Base-by-base conservation (phyloP, 30 jellyfish, hydroid and myxozoan genomes). In the Pelagia noctiluca region DNA sequence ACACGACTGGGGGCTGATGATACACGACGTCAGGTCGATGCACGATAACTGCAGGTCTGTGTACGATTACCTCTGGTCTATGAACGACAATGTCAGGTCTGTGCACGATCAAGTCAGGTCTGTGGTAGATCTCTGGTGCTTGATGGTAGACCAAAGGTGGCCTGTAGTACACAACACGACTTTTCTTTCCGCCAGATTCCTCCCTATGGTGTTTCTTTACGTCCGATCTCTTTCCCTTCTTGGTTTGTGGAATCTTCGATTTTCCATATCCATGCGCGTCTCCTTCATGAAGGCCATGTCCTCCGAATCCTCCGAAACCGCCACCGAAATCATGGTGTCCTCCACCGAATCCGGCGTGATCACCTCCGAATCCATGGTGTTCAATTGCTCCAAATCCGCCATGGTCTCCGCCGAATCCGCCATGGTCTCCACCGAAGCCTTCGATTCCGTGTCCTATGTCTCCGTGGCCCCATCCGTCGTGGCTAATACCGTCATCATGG, bases 1-100 rank as follows among this genome's bases (percentile, higher is more conserved):
- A 94, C 11, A 94, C 97, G 33, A 94, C 99, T 4, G 99, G 99
- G 34, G 99, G 99, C 60, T 94, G 99, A 64, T 94, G 99, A 62
- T 94, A 94, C 1, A 94, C 99, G 23, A 94, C 96, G 5, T 88
- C 91, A 49, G 99, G 99, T 49, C 99, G 70, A 62, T 94, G 99
- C 25, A 94, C 97, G 62, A 94, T 88, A 18, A 94, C 99, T 50
- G 88, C 94, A 1, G 99, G 96, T 49, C 99, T 72, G 91, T 94
- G 99, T 28, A 88, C 96, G 37, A 94, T 96, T 7, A 94, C 89
- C 35, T 97, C 90, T 18, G 99, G 99, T 0, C 99, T 78, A 33
- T 85, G 96, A 61, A 94, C 94, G 19, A 94, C 95, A 60, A 94
- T 97, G 83, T 94, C 99, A 2, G 99, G 99, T 47, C 99, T 85